Conservation (phyloP, 2,113 vertebrate genomes). For the Pungitius pungitius region DNA sequence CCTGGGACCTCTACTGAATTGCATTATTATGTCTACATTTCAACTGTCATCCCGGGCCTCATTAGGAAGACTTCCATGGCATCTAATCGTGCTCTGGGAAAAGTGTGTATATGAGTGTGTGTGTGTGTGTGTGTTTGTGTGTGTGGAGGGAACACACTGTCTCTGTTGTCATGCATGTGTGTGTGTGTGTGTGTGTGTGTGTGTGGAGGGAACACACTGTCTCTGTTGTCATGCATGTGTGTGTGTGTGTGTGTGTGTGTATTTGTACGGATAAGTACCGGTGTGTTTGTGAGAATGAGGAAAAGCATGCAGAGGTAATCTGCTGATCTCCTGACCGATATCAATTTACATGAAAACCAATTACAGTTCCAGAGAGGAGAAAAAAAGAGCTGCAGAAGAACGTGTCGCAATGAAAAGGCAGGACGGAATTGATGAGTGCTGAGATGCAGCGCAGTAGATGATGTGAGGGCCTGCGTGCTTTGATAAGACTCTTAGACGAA, state of each 20-base stretch:
- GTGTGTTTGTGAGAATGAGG: conserved; percentile 22
- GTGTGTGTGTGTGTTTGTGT: not conserved
- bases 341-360: conserved; percentile 77
- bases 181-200: conserved; percentile 18
- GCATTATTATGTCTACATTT: conserved; percentile 70
- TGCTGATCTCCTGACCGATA: conserved; percentile 67
- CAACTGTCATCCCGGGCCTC: conserved; percentile 62
- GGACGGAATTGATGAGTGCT: conserved; percentile 33
- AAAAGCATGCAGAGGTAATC: conserved; percentile 41
- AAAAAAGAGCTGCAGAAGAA: conserved; percentile 33
- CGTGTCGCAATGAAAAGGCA: conserved; percentile 23
- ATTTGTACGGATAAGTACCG: not conserved
- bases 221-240: not conserved
- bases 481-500: conserved; percentile 50
- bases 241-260: conserved; percentile 5
- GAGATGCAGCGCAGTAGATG: conserved; percentile 24
- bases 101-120: conserved; percentile 1
- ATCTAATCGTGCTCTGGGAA: conserved; percentile 26
- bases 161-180: not conserved
- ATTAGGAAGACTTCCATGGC: conserved; percentile 68
- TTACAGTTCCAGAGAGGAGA: conserved; percentile 53
- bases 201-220: too few relatives aligned
- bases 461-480: conserved; percentile 34
- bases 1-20: conserved; percentile 45
- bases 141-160: not conserved